Conservation (phyloP, 2,888 invertebrate species). For the Chloroclysta siterata region DNA sequence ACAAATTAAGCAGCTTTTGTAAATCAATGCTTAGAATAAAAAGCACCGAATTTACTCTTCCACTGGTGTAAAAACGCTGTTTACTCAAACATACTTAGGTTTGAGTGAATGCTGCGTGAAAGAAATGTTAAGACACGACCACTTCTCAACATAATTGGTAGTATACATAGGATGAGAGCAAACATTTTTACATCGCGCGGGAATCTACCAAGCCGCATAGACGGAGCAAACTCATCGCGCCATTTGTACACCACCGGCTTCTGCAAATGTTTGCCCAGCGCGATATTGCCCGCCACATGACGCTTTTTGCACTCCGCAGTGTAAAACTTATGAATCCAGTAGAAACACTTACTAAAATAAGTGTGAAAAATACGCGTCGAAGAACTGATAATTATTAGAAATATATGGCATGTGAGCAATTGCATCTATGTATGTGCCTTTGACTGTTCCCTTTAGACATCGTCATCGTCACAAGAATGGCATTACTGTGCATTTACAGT, state of each 20-base stretch:
- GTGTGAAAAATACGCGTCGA: background rate
- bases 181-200: slow-evolving; percentile 9
- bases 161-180: background rate
- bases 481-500: no score
- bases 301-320: slow-evolving; percentile 58
- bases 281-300: slow-evolving; percentile 73
- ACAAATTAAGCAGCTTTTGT: background rate
- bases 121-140: no score
- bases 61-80: no score
- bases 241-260: slow-evolving; percentile 64
- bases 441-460: no score
- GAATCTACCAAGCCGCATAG: slow-evolving; percentile 17
- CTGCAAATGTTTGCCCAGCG: slow-evolving; percentile 71
- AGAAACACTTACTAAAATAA: slow-evolving; percentile 8
- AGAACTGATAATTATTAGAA: no score
- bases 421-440: no score
- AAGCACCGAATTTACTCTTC: no score
- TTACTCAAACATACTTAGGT: no score
- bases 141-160: background rate
- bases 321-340: slow-evolving; percentile 13
- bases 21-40: background rate
- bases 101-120: no score
- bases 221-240: slow-evolving; percentile 65
- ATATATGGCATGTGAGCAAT: no score
- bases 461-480: no score